These are phyloP conservation scores for Passerina amoena DNA, from an alignment of 2,113 vertebrate genomes.

Conservation along the genomic window DNA sequence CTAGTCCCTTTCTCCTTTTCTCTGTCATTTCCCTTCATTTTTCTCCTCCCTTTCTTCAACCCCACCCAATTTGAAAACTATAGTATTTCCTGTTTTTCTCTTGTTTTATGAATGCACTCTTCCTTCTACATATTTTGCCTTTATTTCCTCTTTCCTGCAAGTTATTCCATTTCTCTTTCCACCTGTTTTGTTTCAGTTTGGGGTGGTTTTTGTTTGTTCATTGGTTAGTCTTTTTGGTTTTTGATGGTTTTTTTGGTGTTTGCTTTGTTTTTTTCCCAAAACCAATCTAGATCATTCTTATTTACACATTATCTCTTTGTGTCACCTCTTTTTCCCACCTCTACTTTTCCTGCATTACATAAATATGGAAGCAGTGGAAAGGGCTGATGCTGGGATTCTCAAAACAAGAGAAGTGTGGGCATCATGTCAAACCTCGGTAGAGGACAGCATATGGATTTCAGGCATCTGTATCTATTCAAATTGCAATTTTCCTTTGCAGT, in stretches of 20 bases:
- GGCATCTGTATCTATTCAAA: neutral
- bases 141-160: neutral
- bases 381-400: neutral
- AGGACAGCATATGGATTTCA: neutral
- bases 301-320: neutral
- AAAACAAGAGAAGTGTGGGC: neutral
- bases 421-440: accelerated
- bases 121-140: neutral
- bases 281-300: neutral
- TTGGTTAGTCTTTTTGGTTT: neutral
- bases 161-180: neutral
- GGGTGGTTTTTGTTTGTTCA: neutral
- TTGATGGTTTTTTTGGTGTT: neutral
- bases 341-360: neutral
- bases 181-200: neutral
- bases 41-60: neutral
- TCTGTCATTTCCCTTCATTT: neutral
- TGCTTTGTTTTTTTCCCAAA: neutral
- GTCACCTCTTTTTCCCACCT: neutral
- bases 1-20: neutral
- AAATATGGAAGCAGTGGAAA: neutral
- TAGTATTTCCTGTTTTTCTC: neutral
- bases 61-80: accelerated
- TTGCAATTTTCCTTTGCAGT: neutral
- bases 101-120: neutral